phyloP scores from a whole-genome alignment of 2,113 vertebrate genomes.

The Cinclus cinclus region DNA sequence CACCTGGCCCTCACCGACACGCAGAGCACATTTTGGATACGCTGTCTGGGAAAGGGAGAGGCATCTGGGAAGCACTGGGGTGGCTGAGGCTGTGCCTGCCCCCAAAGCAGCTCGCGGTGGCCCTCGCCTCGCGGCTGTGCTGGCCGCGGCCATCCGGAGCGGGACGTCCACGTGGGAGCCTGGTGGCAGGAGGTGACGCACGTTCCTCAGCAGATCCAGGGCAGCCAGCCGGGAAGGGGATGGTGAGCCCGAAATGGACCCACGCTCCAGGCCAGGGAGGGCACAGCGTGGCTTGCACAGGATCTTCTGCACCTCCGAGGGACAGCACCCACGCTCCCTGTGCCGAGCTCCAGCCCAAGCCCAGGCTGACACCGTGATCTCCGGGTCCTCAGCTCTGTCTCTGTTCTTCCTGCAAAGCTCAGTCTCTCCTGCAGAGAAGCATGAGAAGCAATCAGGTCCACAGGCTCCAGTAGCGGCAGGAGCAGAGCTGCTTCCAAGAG shows the following conservation, averaged over 20 bases:
- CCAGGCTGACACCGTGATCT: not conserved
- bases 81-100: slow-evolving; percentile 26
- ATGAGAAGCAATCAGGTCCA: not conserved
- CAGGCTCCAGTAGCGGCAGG: not conserved
- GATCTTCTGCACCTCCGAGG: not conserved
- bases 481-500: not conserved
- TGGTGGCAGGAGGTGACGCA: not conserved
- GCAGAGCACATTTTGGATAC: slow-evolving; percentile 24
- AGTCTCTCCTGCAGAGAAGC: not conserved
- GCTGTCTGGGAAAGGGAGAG: not conserved
- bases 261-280: accelerated
- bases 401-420: not conserved
- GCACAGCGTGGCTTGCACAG: accelerated
- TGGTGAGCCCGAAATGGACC: not conserved
- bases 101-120: not conserved
- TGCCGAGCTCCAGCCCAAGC: not conserved
- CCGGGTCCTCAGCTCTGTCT: not conserved
- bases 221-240: not conserved
- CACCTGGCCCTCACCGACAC: slow-evolving; percentile 9
- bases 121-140: slow-evolving; percentile 64
- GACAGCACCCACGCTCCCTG: accelerated
- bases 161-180: not conserved
- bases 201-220: not conserved
- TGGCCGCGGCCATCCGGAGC: not conserved
- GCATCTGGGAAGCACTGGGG: not conserved